Conservation (phyloP, 2,888 invertebrate genomes). For the Brenthis hecate region DNA sequence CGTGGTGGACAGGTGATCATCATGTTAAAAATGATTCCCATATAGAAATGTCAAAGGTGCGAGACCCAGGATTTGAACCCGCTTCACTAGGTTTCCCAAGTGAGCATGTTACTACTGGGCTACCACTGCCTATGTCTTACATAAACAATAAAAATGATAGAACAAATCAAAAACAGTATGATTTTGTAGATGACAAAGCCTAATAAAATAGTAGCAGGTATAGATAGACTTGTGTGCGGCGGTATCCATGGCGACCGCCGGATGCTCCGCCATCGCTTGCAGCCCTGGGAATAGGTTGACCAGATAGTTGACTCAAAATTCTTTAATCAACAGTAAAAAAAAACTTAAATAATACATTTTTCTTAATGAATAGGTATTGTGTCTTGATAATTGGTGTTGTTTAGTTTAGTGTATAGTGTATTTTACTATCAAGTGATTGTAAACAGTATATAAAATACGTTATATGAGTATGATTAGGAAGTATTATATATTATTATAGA, state of each 20-base stretch:
- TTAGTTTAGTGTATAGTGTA: background rate
- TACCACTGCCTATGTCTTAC: no score
- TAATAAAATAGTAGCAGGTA: slow-evolving; percentile 40
- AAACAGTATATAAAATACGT: no score
- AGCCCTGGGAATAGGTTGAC: slow-evolving; percentile 60
- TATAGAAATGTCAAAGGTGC: no score
- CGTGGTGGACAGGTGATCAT: no score
- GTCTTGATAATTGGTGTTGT: background rate
- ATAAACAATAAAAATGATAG: background rate
- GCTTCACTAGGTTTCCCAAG: no score
- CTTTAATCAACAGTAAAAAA: background rate
- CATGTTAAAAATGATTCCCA: no score
- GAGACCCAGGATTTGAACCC: no score
- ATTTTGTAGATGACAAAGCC: slow-evolving; percentile 1
- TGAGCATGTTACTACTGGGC: no score
- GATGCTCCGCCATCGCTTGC: slow-evolving; percentile 63
- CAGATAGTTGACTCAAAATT: slow-evolving; percentile 34
- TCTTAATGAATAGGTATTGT: background rate
- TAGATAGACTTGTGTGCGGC: slow-evolving; percentile 49
- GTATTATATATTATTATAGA: no score
- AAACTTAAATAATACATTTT: background rate
- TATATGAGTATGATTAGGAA: no score
- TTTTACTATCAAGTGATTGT: no score
- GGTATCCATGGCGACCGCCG: slow-evolving; percentile 73
- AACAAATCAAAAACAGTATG: background rate